Evolutionary conservation across 2,888 invertebrate species (phyloP).

Genomic region (Melinopterus prodromus): DNA sequence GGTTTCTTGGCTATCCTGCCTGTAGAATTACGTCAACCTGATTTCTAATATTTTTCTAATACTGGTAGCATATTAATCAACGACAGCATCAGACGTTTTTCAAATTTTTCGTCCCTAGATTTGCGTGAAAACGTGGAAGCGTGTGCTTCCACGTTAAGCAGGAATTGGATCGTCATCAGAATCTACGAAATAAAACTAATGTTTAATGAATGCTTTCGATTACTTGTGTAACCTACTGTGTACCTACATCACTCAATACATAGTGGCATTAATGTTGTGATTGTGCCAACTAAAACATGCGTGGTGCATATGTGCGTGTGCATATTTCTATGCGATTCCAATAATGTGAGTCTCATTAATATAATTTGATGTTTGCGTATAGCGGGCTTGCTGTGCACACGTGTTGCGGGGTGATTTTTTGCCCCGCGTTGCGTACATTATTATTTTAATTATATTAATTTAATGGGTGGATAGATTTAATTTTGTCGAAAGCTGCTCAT

Average conservation of each 20-base stretch:
- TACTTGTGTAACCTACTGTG: too few species aligned
- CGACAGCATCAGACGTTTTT: too few species aligned
- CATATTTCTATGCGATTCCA: slow-evolving; percentile 17
- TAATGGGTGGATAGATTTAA: slow-evolving; percentile 27
- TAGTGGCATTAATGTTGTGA: slow-evolving; percentile 13
- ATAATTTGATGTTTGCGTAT: slow-evolving; percentile 33
- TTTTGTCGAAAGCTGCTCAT: slow-evolving; percentile 24
- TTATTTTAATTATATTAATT: slow-evolving; percentile 29
- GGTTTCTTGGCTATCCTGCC: too few species aligned
- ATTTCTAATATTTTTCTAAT: too few species aligned
- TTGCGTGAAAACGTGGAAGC: too few species aligned
- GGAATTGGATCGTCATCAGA: too few species aligned
- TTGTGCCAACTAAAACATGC: not conserved
- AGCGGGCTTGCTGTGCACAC: not conserved
- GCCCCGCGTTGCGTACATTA: slow-evolving; percentile 13
- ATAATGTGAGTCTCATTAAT: slow-evolving; percentile 33
- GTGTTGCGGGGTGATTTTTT: slow-evolving; percentile 10
- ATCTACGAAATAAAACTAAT: too few species aligned
- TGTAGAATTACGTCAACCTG: too few species aligned
- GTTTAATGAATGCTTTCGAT: too few species aligned
- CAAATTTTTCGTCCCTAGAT: too few species aligned
- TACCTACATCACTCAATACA: slow-evolving; percentile 36
- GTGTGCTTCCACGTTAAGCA: too few species aligned
- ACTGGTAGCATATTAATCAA: too few species aligned
- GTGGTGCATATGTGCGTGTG: slow-evolving; percentile 10